Base-by-base conservation (phyloP, 2,797 vertebrate species). In the Neostethus bicornis region DNA sequence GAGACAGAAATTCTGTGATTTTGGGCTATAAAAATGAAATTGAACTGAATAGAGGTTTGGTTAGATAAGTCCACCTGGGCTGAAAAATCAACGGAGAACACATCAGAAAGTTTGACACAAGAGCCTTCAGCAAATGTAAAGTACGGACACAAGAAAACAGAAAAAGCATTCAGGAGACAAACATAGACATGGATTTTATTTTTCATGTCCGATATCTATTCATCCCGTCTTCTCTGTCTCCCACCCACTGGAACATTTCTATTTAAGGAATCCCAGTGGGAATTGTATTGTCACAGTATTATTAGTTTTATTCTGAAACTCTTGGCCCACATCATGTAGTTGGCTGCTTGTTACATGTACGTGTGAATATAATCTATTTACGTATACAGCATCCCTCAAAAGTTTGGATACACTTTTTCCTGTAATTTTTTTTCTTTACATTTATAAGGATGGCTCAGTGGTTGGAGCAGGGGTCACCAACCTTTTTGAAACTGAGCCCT, bases 61-160 rank as follows among this genome's bases (percentile, higher is more conserved):
- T 85, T 87, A 83, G 85, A 84, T 89, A 83, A 89, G 84, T 73
- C 75, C 3, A 70, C 76, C 68, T 70, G 76, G 49, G 61, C 77
- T 83, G 77, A 66, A 80, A 84, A 84, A 81, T 74, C 73, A 81
- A 64, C 66, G 77, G 73, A 68, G 73, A 78, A 72, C 38, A 50
- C 57, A 71, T 70, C 79, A 68, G 65, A 19, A 61, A 56, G 62
- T 62, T 66, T 79, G 72, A 70, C 39, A 72, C 70, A 68, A 76
- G n/a, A n/a, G 76, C 66, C 73, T 74, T 80, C 73, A 72, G 70
- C 62, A 46, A 81, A 77, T 77, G 65, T 63, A 67, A 83, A 65
- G 72, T 58, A 73, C 11, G 53, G 19, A 61, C 68, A 42, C 26
- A 60, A 53, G 51, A 52, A 64, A 50, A 0, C 51, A 46, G 25